Evolutionary conservation across 2,113 vertebrate genomes (phyloP).

Genomic region (Pomatostomus ruficeps): DNA sequence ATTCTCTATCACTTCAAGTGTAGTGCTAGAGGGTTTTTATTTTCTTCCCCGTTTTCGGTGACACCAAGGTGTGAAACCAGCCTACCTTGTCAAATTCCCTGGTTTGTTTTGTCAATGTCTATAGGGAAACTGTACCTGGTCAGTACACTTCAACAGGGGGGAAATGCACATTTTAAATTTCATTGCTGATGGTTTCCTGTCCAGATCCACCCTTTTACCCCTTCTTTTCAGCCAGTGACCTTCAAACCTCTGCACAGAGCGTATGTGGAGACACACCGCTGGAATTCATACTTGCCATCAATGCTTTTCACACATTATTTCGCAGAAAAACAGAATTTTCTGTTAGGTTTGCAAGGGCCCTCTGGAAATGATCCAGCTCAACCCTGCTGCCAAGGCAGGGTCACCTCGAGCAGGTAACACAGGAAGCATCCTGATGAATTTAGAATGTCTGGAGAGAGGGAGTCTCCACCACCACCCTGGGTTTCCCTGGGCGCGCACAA

Average conservation of each 20-base stretch:
- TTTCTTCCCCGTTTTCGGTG: no score
- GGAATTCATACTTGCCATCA: accelerated
- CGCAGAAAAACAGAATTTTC: neutral
- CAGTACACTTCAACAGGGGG: accelerated
- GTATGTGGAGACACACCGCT: accelerated
- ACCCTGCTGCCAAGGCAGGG: no score
- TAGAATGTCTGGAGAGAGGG: neutral
- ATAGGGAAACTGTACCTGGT: accelerated
- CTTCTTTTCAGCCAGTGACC: neutral
- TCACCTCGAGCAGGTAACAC: neutral
- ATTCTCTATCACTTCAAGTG: no score
- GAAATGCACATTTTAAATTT: neutral
- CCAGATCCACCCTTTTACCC: accelerated
- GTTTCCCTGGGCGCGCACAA: accelerated
- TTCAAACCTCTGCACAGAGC: accelerated
- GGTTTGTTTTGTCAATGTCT: accelerated
- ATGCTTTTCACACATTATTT: accelerated
- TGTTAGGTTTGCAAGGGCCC: neutral
- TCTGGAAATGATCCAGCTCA: neutral
- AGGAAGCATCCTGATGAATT: neutral
- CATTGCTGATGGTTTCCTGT: no score
- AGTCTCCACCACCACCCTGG: neutral
- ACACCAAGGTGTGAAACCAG: neutral
- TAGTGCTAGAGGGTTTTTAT: no score
- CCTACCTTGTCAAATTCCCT: accelerated